Evolutionary conservation across 35 echinoderm and acorn worm species (phyloP).

Genomic region (Lytechinus variegatus): DNA sequence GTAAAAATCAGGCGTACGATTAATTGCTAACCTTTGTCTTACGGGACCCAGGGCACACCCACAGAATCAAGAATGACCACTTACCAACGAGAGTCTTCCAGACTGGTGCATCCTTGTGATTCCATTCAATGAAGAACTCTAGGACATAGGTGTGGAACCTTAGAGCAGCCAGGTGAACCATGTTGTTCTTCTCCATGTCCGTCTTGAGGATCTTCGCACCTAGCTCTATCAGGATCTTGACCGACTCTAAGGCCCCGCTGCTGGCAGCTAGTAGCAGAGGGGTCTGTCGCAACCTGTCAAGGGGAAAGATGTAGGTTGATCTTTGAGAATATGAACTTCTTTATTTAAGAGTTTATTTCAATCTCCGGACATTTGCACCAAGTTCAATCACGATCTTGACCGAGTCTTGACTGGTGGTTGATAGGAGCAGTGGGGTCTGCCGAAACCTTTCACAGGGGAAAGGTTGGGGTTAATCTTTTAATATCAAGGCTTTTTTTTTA

Average conservation of each 20-base stretch:
- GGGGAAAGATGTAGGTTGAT: not conserved
- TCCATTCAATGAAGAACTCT: conserved; percentile 92
- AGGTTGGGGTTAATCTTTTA: too few relatives aligned
- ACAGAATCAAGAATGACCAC: not conserved
- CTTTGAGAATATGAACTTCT: not conserved
- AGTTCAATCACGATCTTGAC: conserved; percentile 85
- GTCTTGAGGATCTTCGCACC: conserved; percentile 76
- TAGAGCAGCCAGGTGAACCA: conserved; percentile 94
- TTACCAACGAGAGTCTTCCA: conserved; percentile 97
- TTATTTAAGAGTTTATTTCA: conserved; percentile 48
- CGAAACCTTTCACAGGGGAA: not conserved
- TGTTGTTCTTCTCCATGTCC: conserved; percentile 84
- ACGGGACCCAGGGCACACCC: too few relatives aligned
- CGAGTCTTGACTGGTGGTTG: conserved; percentile 87
- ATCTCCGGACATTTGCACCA: conserved; percentile 69
- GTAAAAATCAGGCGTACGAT: too few relatives aligned
- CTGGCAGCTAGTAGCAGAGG: conserved; percentile 92
- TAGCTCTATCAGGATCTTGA: conserved; percentile 82
- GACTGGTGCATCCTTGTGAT: conserved; percentile 85
- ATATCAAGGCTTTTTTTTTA: too few relatives aligned
- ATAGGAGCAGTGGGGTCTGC: conserved; percentile 83
- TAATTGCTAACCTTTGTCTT: too few relatives aligned
- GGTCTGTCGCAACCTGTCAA: conserved; percentile 73
- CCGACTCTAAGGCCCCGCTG: conserved; percentile 88
- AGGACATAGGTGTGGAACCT: conserved; percentile 96